Conservation (phyloP, 2,797 vertebrate genomes). For the Pseudocheirus occidentalis region DNA sequence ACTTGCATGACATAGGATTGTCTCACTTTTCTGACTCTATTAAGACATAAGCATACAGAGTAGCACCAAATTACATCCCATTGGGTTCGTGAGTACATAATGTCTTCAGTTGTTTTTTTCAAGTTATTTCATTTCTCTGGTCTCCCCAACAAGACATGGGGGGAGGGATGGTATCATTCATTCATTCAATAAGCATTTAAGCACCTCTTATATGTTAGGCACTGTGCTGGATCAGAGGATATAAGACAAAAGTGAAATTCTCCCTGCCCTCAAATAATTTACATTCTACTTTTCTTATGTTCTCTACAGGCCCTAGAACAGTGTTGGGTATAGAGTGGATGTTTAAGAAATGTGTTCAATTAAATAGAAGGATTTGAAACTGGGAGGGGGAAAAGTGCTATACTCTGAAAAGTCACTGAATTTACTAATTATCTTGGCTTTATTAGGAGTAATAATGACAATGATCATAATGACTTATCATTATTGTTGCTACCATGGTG, state of each 20-base stretch:
- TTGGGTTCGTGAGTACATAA: neutral
- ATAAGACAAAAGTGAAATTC: neutral
- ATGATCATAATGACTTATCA: constrained; percentile 35
- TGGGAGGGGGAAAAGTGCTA: neutral
- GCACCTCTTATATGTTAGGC: neutral
- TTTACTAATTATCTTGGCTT: constrained; percentile 13
- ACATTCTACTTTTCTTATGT: neutral
- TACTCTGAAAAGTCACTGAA: constrained; percentile 19
- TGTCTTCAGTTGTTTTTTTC: neutral
- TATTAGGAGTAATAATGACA: constrained; percentile 33
- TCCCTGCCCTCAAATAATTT: neutral
- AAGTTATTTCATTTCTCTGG: constrained; percentile 9
- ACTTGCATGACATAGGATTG: neutral
- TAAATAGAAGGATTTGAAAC: neutral
- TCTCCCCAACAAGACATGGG: neutral
- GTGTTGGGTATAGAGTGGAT: neutral
- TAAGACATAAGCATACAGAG: neutral
- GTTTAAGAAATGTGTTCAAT: neutral
- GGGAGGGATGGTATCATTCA: neutral
- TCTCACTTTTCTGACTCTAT: neutral
- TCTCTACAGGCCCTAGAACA: neutral
- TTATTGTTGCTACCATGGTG: constrained; percentile 36
- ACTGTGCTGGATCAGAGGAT: neutral
- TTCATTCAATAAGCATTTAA: neutral
- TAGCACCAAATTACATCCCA: neutral